Evolutionary conservation across 2,113 vertebrate species (phyloP), one percentile per base, ranked within the genome.

Genomic region (Psilopsiagon aymara): DNA sequence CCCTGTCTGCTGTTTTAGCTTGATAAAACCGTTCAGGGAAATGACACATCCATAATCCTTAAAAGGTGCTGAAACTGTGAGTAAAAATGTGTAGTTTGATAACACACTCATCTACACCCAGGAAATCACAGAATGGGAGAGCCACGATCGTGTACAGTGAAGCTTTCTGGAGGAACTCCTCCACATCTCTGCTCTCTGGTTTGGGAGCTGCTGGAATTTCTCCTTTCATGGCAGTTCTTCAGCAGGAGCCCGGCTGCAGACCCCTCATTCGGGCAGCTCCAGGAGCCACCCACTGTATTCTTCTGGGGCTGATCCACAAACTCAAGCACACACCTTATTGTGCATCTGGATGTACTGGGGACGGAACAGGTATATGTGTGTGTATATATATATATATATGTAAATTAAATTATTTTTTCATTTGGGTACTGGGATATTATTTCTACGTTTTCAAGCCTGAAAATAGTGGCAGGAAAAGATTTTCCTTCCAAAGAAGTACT

Each of bases 101-200:
- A 62, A 43, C 18, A 68, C 20, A 18, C 12, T n/a, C 31, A 8
- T 44, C 53, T 49, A 13, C 1, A 8, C 37, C 27, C 52, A 43
- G 70, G 23, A 76, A 51, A 85, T 25, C 2, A 5, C 18, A 63
- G 70, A 68, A 60, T 3, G 47, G 71, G 63, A 44, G 18, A 3
- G 8, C 16, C 47, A 23, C 0, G 0, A 2, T 41, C 46, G 2
- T 12, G 11, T 31, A 47, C 3, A 31, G n/a, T 2, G 4, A 19
- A 28, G 25, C 57, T 68, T 79, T 39, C 66, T 67, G 37, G 64
- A 67, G 55, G 18, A 86, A 15, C 13, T 52, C 25, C 12, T 3
- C 33, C 39, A 20, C 0, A 0, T 41, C 33, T 80, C 39, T 12
- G 51, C 39, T 85, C 13, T 67, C 41, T 68, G 21, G 2, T 47